Percentiles rank a stretch among this genome's conserved stretches.
Evolutionary conservation across 2,888 invertebrate species (phyloP).

Genomic region (Stegana nigrithorax): DNA sequence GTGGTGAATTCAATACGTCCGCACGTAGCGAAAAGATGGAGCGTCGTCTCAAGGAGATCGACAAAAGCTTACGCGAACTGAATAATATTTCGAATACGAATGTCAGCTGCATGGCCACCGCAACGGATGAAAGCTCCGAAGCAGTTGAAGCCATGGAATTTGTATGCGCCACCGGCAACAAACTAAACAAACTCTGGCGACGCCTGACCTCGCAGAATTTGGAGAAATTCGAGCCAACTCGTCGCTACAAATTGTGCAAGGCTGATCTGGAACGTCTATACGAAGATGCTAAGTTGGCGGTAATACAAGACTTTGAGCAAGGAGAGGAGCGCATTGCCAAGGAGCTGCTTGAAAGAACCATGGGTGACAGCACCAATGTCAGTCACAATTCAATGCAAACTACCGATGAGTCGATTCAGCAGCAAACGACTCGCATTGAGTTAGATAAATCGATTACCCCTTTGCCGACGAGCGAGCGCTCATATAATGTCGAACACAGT

Average conservation of each 20-base stretch:
- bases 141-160: slow-evolving; percentile 37
- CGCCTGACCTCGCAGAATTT: slow-evolving; percentile 67
- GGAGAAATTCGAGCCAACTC: slow-evolving; percentile 65
- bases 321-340: slow-evolving; percentile 45
- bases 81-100: slow-evolving; percentile 45
- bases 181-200: slow-evolving; percentile 69
- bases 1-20: background rate
- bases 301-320: slow-evolving; percentile 50
- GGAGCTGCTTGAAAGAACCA: slow-evolving; percentile 44
- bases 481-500: background rate
- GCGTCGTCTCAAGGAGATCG: slow-evolving; percentile 57
- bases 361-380: too few relatives aligned
- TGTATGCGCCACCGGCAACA: slow-evolving; percentile 60
- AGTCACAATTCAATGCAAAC: too few relatives aligned
- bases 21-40: slow-evolving; percentile 40
- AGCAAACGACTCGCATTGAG: too few relatives aligned
- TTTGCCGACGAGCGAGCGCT: background rate
- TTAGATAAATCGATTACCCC: too few relatives aligned
- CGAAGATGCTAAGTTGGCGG: slow-evolving; percentile 66
- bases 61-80: slow-evolving; percentile 56
- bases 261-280: slow-evolving; percentile 67
- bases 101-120: background rate
- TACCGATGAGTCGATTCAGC: too few relatives aligned
- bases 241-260: slow-evolving; percentile 67
- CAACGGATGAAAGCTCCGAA: slow-evolving; percentile 23